A percentile compares a stretch with the other conserved stretches of the same genome.
These are phyloP conservation scores for Emydoidea blandingii DNA, from an alignment of 2,797 vertebrate genomes.

Conservation along the genomic window DNA sequence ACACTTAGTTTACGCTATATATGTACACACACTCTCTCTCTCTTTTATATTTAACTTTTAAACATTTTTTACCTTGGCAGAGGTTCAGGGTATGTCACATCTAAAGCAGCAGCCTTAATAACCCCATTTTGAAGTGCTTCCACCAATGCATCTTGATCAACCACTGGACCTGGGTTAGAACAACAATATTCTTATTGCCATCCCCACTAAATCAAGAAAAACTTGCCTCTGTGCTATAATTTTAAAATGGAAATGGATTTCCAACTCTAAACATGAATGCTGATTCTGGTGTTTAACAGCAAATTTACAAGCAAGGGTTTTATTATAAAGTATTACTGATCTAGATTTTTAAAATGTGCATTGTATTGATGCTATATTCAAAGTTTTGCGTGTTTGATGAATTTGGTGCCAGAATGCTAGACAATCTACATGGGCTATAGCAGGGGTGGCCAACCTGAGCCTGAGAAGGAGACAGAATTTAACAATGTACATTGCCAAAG, in stretches of 20 bases:
- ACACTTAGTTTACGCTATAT: neutral
- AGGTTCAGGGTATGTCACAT: slow-evolving; percentile 87
- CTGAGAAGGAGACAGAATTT: no score
- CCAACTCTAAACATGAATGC: neutral
- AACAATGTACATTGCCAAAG: no score
- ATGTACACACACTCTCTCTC: neutral
- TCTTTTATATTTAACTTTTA: neutral
- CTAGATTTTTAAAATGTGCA: neutral
- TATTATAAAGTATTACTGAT: neutral
- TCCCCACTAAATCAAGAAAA: neutral
- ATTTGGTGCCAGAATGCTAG: neutral
- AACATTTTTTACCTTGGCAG: slow-evolving; percentile 77
- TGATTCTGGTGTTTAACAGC: neutral
- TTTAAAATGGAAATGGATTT: neutral
- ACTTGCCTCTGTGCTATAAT: neutral
- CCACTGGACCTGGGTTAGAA: slow-evolving; percentile 77
- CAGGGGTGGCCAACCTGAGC: no score
- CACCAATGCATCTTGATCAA: slow-evolving; percentile 86
- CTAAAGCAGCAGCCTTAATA: slow-evolving; percentile 84
- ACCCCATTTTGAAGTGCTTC: slow-evolving; percentile 80
- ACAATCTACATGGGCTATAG: neutral
- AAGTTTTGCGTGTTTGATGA: neutral
- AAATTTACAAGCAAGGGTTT: neutral
- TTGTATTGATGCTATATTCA: neutral
- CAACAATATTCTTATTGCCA: neutral